phyloP scores from a whole-genome alignment of 2,888 invertebrate species.

The Sipha maydis region DNA sequence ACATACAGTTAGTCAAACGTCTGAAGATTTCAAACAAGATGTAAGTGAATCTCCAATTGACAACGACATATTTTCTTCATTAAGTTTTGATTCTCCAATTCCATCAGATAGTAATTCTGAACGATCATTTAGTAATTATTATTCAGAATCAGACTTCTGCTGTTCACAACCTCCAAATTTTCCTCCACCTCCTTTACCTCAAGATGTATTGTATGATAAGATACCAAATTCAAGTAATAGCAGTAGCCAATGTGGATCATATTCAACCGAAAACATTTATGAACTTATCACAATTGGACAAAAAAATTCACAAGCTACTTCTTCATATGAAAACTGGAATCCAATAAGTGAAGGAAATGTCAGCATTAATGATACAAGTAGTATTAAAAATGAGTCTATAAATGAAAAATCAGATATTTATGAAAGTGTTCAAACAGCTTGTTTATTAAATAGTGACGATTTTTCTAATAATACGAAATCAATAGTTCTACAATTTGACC shows the following conservation, averaged over 20 bases:
- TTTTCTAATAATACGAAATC: slow-evolving; percentile 66
- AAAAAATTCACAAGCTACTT: slow-evolving; percentile 66
- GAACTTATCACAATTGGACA: slow-evolving; percentile 34
- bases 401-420: slow-evolving; percentile 58
- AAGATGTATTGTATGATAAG: slow-evolving; percentile 72
- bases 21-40: slow-evolving; percentile 64
- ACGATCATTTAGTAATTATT: slow-evolving; percentile 50
- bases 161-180: slow-evolving; percentile 72
- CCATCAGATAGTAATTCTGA: slow-evolving; percentile 64
- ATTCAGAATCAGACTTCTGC: slow-evolving; percentile 42
- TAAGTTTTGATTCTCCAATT: slow-evolving; percentile 75
- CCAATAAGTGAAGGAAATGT: slow-evolving; percentile 65
- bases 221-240: slow-evolving; percentile 66
- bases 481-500: slow-evolving; percentile 81
- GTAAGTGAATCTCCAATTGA: slow-evolving; percentile 65
- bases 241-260: slow-evolving; percentile 53
- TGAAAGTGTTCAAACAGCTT: slow-evolving; percentile 56
- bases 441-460: slow-evolving; percentile 65
- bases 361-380: slow-evolving; percentile 32
- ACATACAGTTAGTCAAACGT: slow-evolving; percentile 62
- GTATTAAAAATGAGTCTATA: neutral
- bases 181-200: slow-evolving; percentile 73
- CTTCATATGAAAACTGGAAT: slow-evolving; percentile 69
- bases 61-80: slow-evolving; percentile 74
- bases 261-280: slow-evolving; percentile 52